These are phyloP conservation scores for Gonocerus acuteangulatus DNA, from an alignment of 2,888 invertebrate species.

Conservation along the genomic window DNA sequence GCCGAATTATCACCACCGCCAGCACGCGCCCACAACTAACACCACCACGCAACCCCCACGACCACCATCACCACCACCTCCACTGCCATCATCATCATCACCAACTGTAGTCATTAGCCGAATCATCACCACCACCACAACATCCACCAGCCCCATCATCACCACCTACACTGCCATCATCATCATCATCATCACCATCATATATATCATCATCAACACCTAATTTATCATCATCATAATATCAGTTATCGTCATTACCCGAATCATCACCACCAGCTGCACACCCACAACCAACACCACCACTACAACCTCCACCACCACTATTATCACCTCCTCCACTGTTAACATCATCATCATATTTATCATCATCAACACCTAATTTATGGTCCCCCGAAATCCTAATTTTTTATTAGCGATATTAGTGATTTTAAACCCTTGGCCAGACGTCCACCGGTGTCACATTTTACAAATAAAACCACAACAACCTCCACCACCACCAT, in stretches of 20 bases:
- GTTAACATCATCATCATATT: not conserved
- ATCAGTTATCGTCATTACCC: not conserved
- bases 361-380: not conserved
- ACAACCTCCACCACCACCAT: too few species aligned
- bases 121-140: not conserved
- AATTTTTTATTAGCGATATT: too few species aligned
- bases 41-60: too few species aligned
- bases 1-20: not conserved
- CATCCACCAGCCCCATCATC: not conserved
- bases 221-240: not conserved
- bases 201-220: not conserved
- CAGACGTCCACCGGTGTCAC: too few species aligned
- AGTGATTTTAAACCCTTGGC: too few species aligned
- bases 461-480: too few species aligned
- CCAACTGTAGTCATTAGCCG: not conserved
- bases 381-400: too few species aligned
- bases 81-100: not conserved
- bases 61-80: too few species aligned
- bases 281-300: not conserved
- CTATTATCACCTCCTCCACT: not conserved
- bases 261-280: not conserved
- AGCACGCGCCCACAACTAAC: not conserved
- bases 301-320: not conserved
- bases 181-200: constrained; percentile 1
- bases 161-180: not conserved